Conservation (phyloP, 2,113 vertebrate genomes). For the Cololabis saira region DNA sequence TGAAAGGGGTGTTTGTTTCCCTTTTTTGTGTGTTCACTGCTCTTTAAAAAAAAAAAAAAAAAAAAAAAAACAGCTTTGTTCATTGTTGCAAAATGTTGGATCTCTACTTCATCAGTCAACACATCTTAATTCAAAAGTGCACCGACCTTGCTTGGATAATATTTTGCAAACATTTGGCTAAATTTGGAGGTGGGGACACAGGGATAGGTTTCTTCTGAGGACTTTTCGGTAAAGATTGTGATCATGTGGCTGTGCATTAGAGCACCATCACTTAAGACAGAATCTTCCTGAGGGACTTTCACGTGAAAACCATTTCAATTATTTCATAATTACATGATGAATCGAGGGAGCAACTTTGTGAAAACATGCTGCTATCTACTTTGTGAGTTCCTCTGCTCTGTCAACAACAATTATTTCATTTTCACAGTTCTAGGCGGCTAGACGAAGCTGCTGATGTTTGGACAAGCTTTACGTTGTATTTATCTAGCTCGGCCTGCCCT, state of each 20-base stretch:
- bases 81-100: too few species aligned
- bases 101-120: background rate
- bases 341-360: background rate
- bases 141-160: background rate
- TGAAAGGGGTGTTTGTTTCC: too few species aligned
- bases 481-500: background rate
- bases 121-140: background rate
- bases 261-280: background rate
- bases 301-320: background rate
- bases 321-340: background rate
- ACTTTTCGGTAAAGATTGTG: background rate
- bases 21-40: too few species aligned
- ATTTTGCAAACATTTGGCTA: background rate
- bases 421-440: background rate
- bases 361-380: background rate
- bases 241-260: background rate
- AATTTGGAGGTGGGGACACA: background rate
- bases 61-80: too few species aligned
- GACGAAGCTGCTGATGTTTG: background rate
- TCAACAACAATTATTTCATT: background rate
- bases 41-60: too few species aligned
- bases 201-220: background rate
- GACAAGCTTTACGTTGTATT: background rate
- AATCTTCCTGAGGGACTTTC: constrained; percentile 8
- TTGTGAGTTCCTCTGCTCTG: background rate